Evolutionary conservation across 2,113 vertebrate genomes (phyloP), one percentile per base, ranked within the genome.

Genomic region (Irena cyanogastra): DNA sequence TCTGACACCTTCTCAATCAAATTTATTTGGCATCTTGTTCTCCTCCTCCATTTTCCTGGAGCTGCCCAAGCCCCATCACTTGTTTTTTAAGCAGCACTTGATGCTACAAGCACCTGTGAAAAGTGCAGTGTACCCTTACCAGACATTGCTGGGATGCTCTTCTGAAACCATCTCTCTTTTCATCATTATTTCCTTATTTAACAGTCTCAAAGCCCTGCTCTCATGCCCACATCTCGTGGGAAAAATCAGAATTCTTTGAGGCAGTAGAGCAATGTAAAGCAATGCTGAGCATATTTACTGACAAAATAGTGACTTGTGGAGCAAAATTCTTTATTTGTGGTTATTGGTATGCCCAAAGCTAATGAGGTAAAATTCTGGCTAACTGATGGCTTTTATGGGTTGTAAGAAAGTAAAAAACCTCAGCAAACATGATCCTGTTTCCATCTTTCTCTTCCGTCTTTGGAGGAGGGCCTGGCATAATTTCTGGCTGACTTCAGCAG

Each of bases 151-250:
- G 17, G 49, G 24, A 37, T 68, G 8, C 3, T 87, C 22, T 77
- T 59, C 39, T 66, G 59, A 39, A 83, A 35, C 14, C 1, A 18
- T 16, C 35, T 66, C 8, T 23, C 47, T 74, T 74, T 28, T 21
- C 7, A 30, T 15, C 13, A 8, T 59, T 35, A 41, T 74, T 77
- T 57, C 10, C 5, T 45, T 27, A 7, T 14, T 26, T 31, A 54
- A 39, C 30, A 69, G 27, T 42, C 13, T 31, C 35, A 28, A 45
- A 83, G 5, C 18, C 47, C 17, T 59, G 4, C 7, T 91, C n/a
- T n/a, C 1, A 0, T 85, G 28, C 19, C 28, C 3, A 0, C n/a
- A 21, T 16, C 47, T 77, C 9, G 2, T 42, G n/a, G n/a, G 59
- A 56, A 69, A 75, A 89, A 33, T 76, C 26, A 23, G 23, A 63